These are phyloP conservation scores for Halcyon badia DNA, from an alignment of 2,797 vertebrate species.

Conservation along the genomic window DNA sequence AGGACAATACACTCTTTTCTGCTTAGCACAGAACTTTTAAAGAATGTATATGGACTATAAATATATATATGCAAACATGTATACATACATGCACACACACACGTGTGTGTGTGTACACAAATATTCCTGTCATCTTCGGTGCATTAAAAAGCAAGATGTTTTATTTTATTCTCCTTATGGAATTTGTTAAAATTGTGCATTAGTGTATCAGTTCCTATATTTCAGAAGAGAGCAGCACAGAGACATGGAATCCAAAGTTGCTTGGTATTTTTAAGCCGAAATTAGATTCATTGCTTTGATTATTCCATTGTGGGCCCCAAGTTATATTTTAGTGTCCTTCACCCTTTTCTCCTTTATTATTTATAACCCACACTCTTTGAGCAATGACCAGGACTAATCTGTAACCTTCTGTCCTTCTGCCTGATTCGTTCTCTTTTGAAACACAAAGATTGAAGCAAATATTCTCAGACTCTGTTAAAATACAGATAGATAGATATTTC, in stretches of 20 bases:
- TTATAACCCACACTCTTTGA: constrained; percentile 98
- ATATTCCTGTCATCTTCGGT: neutral
- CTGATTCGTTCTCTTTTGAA: constrained; percentile 97
- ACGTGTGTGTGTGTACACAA: rapidly evolving
- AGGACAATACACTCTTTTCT: neutral
- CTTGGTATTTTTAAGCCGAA: constrained; percentile 90
- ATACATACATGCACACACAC: neutral
- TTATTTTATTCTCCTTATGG: neutral
- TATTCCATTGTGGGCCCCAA: constrained; percentile 89
- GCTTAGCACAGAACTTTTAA: constrained; percentile 18
- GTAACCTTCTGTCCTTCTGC: constrained; percentile 99
- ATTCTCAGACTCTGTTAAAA: constrained; percentile 82
- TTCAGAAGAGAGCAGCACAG: constrained; percentile 20
- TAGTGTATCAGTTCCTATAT: neutral
- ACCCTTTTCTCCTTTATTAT: constrained; percentile 99
- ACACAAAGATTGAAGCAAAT: constrained; percentile 91
- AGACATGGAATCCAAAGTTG: constrained; percentile 59
- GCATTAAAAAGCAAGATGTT: neutral
- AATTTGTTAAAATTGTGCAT: constrained; percentile 1
- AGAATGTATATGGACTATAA: neutral
- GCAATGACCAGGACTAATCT: constrained; percentile 99
- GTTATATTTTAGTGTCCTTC: constrained; percentile 92
- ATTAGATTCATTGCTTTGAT: constrained; percentile 96
- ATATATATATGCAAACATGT: rapidly evolving
- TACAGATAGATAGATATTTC: constrained; percentile 82